A percentile compares a stretch with the other conserved stretches of the same genome.
Conservation (phyloP, 2,113 vertebrate species). For the Callospermophilus lateralis region DNA sequence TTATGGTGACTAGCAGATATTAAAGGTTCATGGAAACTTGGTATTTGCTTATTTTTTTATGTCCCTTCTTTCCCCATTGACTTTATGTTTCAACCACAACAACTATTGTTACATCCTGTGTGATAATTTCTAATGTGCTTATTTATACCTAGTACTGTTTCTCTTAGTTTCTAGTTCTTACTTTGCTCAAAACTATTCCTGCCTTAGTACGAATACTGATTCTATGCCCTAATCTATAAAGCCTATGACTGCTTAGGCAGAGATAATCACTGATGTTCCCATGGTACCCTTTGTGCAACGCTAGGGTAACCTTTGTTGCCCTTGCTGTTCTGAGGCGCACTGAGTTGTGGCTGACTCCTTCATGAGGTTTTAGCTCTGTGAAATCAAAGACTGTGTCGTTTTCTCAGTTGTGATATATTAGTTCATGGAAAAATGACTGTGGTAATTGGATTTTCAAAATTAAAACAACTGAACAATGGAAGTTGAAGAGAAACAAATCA, state of each 20-base stretch:
- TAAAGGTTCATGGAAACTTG: background rate
- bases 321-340: background rate
- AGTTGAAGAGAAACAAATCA: conserved; percentile 8
- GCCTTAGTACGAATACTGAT: background rate
- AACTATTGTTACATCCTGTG: background rate
- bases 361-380: background rate
- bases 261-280: background rate
- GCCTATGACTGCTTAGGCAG: background rate
- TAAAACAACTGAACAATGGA: background rate
- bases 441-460: conserved; percentile 26
- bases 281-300: accelerated
- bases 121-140: background rate
- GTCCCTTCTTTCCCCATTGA: background rate
- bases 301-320: background rate
- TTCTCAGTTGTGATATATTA: background rate
- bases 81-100: background rate
- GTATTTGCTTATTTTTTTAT: background rate
- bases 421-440: background rate
- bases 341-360: background rate
- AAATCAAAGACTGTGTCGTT: background rate
- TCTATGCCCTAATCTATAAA: background rate
- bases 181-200: background rate
- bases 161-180: background rate
- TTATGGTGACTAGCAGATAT: background rate
- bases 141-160: background rate